These are phyloP conservation scores for Linyphia triangularis DNA, from an alignment of 2,888 invertebrate species.

Conservation along the genomic window DNA sequence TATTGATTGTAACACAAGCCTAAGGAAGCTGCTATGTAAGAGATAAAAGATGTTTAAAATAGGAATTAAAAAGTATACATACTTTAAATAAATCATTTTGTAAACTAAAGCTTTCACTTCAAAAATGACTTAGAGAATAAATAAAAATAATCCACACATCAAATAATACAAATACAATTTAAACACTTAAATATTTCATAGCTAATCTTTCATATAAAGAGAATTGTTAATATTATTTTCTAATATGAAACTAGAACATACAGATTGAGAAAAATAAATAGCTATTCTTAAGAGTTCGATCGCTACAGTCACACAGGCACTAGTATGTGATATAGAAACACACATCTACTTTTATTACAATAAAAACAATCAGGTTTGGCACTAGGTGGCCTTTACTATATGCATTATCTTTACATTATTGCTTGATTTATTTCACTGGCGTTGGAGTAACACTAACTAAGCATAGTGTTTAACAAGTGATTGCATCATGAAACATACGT, in stretches of 20 bases:
- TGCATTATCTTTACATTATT: constrained; percentile 35
- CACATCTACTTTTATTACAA: background rate
- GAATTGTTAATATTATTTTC: no score
- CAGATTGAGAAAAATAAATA: no score
- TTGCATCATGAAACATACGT: background rate
- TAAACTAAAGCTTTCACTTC: background rate
- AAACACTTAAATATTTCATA: no score
- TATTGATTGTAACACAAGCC: background rate
- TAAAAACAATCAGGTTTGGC: constrained; percentile 27
- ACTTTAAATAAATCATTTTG: background rate
- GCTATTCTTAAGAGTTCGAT: no score
- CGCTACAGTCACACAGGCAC: background rate
- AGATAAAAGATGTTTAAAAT: background rate
- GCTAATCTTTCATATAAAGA: no score
- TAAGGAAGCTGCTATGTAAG: background rate
- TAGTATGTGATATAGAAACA: constrained; percentile 3
- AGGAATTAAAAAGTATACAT: background rate
- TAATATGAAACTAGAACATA: no score
- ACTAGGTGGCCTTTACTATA: constrained; percentile 15
- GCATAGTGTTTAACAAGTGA: background rate
- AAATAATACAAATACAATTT: no score
- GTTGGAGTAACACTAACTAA: background rate
- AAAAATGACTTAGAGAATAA: background rate
- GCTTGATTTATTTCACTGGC: constrained; percentile 24
- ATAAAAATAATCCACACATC: no score